Evolutionary conservation across 2,888 invertebrate species (phyloP).

Genomic region (Steinernema carpocapsae): DNA sequence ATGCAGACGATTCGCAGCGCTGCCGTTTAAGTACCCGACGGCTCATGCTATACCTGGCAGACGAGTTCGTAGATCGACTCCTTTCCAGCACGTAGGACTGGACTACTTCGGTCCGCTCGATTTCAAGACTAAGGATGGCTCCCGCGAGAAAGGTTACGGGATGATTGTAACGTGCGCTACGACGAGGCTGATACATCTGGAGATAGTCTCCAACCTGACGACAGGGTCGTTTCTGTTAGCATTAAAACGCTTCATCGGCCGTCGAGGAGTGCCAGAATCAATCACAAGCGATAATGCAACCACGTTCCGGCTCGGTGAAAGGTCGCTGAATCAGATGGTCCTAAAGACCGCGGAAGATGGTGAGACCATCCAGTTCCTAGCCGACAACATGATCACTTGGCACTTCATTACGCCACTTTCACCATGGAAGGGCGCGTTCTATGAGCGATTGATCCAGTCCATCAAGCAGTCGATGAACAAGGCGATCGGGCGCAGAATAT

Average conservation of each 20-base stretch:
- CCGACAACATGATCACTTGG: not conserved
- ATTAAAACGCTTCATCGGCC: slow-evolving; percentile 7
- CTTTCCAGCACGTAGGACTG: not conserved
- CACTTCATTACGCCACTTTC: not conserved
- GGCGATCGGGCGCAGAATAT: not conserved
- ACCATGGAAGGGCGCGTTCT: not conserved
- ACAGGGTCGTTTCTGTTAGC: not conserved
- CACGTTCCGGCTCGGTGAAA: not conserved
- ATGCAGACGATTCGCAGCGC: not conserved
- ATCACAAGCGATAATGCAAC: slow-evolving; percentile 2
- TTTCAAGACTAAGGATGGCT: not conserved
- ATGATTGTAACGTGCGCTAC: slow-evolving; percentile 30
- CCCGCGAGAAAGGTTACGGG: slow-evolving; percentile 27
- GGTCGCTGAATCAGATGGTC: not conserved
- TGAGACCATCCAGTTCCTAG: not conserved
- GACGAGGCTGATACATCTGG: slow-evolving; percentile 11
- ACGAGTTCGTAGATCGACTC: not conserved
- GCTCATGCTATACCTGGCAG: not conserved
- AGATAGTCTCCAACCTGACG: not conserved
- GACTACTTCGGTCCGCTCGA: no score
- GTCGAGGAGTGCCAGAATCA: slow-evolving; percentile 10
- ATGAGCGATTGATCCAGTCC: not conserved
- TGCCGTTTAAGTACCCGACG: not conserved
- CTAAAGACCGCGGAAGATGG: not conserved
- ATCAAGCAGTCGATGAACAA: not conserved